Evolutionary conservation across 2,113 vertebrate genomes (phyloP).

Genomic region (Athene cunicularia): DNA sequence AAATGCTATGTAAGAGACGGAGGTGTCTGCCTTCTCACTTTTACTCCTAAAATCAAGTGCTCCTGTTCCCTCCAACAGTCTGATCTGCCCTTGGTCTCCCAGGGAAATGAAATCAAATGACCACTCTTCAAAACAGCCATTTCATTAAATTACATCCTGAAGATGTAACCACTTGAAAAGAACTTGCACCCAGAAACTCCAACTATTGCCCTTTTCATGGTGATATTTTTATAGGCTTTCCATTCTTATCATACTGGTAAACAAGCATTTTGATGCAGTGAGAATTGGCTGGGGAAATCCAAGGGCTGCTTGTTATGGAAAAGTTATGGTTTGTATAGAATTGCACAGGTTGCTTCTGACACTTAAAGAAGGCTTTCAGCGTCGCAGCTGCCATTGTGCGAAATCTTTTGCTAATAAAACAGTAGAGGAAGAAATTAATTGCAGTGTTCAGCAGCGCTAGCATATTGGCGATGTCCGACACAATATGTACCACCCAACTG

Average conservation of each 20-base stretch:
- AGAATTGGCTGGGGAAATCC: slow-evolving; percentile 97
- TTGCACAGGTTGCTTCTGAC: slow-evolving; percentile 88
- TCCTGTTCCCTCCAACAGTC: slow-evolving; percentile 29
- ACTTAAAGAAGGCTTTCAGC: slow-evolving; percentile 89
- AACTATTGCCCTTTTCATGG: slow-evolving; percentile 75
- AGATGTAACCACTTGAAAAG: slow-evolving; percentile 57
- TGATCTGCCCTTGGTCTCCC: slow-evolving; percentile 1
- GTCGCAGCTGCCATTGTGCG: slow-evolving; percentile 91
- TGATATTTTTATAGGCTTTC: slow-evolving; percentile 92
- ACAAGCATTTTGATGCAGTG: slow-evolving; percentile 99
- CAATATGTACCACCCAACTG: slow-evolving; percentile 84
- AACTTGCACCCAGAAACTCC: slow-evolving; percentile 17
- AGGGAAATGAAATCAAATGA: slow-evolving; percentile 67
- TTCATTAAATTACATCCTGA: slow-evolving; percentile 50
- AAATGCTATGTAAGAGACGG: not conserved
- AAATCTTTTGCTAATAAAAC: slow-evolving; percentile 97
- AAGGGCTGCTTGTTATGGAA: slow-evolving; percentile 97
- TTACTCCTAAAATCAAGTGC: slow-evolving; percentile 14
- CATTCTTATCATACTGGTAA: slow-evolving; percentile 96
- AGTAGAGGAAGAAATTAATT: slow-evolving; percentile 98
- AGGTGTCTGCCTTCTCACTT: not conserved
- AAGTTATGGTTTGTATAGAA: slow-evolving; percentile 96
- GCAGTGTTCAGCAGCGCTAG: slow-evolving; percentile 93
- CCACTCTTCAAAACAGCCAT: slow-evolving; percentile 55
- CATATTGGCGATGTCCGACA: slow-evolving; percentile 94